Conservation (phyloP, 2,888 invertebrate genomes). For the Drosophila phalerata region DNA sequence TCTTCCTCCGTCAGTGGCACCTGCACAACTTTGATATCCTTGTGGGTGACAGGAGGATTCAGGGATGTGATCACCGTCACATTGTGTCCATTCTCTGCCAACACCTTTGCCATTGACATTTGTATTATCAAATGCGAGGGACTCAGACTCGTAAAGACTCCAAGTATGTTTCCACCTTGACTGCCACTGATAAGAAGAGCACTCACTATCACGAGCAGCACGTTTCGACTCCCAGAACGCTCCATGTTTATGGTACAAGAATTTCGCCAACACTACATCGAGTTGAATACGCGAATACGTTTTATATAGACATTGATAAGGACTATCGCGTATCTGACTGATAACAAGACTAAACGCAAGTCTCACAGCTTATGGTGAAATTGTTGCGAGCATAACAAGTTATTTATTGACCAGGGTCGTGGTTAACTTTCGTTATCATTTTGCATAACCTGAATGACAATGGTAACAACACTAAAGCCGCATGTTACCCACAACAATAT, state of each 20-base stretch:
- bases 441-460: conserved; percentile 68
- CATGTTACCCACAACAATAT: conserved; percentile 65
- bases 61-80: conserved; percentile 79
- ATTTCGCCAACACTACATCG: conserved; percentile 7
- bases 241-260: conserved; percentile 16
- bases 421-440: neutral
- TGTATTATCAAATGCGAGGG: conserved; percentile 83
- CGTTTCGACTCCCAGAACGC: neutral
- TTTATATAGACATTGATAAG: conserved; percentile 31
- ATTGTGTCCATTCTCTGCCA: conserved; percentile 82
- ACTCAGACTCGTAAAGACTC: conserved; percentile 78
- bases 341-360: conserved; percentile 10
- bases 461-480: conserved; percentile 73
- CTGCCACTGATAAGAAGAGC: conserved; percentile 25
- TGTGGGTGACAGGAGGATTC: conserved; percentile 68
- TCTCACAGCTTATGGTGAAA: conserved; percentile 20
- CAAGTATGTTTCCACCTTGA: conserved; percentile 76
- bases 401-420: conserved; percentile 28
- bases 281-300: neutral
- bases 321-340: conserved; percentile 12
- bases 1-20: conserved; percentile 61
- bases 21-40: conserved; percentile 58
- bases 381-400: neutral
- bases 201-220: conserved; percentile 16
- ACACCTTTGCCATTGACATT: conserved; percentile 73